These are phyloP conservation scores for Athrips mouffetella DNA, from an alignment of 2,888 invertebrate genomes.

Conservation along the genomic window DNA sequence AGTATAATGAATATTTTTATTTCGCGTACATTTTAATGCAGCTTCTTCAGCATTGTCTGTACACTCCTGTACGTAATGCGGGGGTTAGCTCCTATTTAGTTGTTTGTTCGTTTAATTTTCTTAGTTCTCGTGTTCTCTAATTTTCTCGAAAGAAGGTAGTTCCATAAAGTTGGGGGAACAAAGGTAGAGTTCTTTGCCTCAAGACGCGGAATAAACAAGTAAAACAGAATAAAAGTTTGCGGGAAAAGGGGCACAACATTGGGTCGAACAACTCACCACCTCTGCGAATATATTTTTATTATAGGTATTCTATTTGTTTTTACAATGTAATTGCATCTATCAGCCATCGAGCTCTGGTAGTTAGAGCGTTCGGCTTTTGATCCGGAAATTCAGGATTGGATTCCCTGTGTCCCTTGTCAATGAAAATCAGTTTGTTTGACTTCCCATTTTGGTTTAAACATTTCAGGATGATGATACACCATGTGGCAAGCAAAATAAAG, in stretches of 20 bases:
- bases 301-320: too few species aligned
- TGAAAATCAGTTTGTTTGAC: too few species aligned
- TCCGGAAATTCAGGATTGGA: too few species aligned
- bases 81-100: slow-evolving; percentile 11
- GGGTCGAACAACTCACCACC: slow-evolving; percentile 16
- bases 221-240: slow-evolving; percentile 30
- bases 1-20: too few species aligned
- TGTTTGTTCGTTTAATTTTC: slow-evolving; percentile 17
- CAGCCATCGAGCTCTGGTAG: too few species aligned
- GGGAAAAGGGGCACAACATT: slow-evolving; percentile 21
- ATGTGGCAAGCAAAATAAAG: too few species aligned
- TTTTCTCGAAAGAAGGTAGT: slow-evolving; percentile 38
- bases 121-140: slow-evolving; percentile 28
- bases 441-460: too few species aligned
- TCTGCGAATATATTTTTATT: too few species aligned
- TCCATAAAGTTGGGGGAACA: slow-evolving; percentile 36
- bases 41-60: background rate
- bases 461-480: too few species aligned
- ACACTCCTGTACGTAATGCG: background rate
- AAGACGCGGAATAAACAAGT: slow-evolving; percentile 42
- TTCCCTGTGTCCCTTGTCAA: too few species aligned
- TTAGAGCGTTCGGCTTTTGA: slow-evolving; percentile 3
- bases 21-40: too few species aligned
- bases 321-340: too few species aligned
- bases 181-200: slow-evolving; percentile 40